phyloP scores from a whole-genome alignment of 2,888 invertebrate species.

The Gandaritis pyraliata region DNA sequence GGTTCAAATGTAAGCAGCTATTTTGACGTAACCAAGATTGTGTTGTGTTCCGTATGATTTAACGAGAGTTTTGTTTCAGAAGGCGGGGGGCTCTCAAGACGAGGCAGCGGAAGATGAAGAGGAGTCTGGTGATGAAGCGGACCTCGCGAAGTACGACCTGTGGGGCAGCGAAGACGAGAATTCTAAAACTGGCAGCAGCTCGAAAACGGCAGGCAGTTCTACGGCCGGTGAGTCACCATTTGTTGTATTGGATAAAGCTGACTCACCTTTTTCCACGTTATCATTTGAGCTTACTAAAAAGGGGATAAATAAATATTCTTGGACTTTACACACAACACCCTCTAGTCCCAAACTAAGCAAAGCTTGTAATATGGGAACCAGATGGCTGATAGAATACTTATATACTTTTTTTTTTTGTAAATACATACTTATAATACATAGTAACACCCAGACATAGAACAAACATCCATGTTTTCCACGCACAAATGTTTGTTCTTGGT shows the following conservation, averaged over 20 bases:
- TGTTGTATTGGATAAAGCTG: background rate
- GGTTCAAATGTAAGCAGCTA: conserved; percentile 22
- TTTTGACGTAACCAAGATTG: conserved; percentile 15
- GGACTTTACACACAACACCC: too few relatives aligned
- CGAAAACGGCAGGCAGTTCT: conserved; percentile 44
- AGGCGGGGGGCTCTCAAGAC: conserved; percentile 62
- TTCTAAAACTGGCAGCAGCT: conserved; percentile 54
- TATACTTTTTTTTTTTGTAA: too few relatives aligned
- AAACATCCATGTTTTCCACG: too few relatives aligned
- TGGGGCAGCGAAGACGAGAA: conserved; percentile 87
- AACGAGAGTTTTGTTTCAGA: conserved; percentile 69
- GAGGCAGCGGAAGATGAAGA: conserved; percentile 85
- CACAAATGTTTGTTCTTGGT: too few relatives aligned
- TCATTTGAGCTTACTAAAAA: too few relatives aligned
- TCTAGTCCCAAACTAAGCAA: too few relatives aligned
- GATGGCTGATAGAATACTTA: too few relatives aligned
- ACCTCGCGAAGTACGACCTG: conserved; percentile 91
- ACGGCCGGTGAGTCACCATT: conserved; percentile 20
- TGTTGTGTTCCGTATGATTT: conserved; percentile 27
- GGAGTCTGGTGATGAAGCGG: conserved; percentile 86
- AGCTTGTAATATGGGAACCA: too few relatives aligned
- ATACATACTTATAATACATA: too few relatives aligned
- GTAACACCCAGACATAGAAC: too few relatives aligned
- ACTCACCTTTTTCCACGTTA: too few relatives aligned
- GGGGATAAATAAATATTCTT: too few relatives aligned